These are phyloP conservation scores for Argya squamiceps DNA, from an alignment of 2,797 vertebrate genomes.

Conservation along the genomic window DNA sequence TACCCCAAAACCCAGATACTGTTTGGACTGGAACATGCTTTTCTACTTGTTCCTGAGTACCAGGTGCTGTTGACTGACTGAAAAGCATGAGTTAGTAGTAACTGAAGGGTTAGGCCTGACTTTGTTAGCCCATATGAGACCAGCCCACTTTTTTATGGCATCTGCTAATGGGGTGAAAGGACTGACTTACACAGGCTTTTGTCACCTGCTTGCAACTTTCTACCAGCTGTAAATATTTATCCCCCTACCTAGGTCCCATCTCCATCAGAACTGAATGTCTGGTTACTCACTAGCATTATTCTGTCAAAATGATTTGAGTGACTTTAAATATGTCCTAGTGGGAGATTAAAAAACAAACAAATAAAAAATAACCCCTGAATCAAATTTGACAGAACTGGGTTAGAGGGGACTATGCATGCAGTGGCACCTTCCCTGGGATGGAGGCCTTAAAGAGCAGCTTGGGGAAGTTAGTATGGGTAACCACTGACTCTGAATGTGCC, in stretches of 20 bases:
- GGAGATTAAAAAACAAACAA: neutral
- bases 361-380: neutral
- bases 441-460: neutral
- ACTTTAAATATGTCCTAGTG: neutral
- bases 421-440: rapidly evolving
- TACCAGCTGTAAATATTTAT: neutral
- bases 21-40: neutral
- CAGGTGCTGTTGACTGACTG: neutral
- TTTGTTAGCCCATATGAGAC: neutral
- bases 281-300: neutral
- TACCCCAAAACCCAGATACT: neutral
- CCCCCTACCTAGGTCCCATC: neutral
- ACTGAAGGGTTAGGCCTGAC: neutral
- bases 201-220: neutral
- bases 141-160: neutral
- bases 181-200: neutral
- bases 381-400: neutral
- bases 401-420: neutral
- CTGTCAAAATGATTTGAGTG: neutral
- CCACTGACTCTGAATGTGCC: neutral
- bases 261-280: neutral
- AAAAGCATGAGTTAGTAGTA: neutral
- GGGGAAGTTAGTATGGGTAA: neutral
- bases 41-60: neutral
- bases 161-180: neutral